Base-by-base conservation (phyloP, 2,113 vertebrate genomes). In the Brachyhypopomus occidentalis region DNA sequence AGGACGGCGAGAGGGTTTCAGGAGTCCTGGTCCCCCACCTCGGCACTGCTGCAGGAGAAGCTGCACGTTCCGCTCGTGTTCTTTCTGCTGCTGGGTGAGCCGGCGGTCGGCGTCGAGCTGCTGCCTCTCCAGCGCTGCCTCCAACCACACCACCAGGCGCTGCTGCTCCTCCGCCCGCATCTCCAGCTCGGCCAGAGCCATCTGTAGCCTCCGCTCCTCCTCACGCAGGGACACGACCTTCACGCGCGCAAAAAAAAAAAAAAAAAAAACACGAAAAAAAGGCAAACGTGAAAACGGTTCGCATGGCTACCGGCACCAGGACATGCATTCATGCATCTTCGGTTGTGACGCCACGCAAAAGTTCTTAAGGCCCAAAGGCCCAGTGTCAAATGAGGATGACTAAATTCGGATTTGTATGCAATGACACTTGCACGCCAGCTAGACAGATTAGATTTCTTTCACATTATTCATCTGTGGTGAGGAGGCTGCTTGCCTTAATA, bases 191-290 rank as follows among this genome's bases (percentile, higher is more conserved):
- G 96, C 96, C 87, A 96, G 94, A 8, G 94, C 94, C 0, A 98
- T 90, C 83, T 97, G 96, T 81, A 98, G 94, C 87, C 94, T 95
- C 83, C 97, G 95, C 87, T 99, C 97, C 59, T 98, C 98, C 87
- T 98, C 98, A 0, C 98, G 95, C 72, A 99, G 92, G 0, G 94
- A 96, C 87, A 99, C 98, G 86, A 98, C 98, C 98, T 99, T 41
- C 36, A 66, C 67, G 58, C 60, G 41, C 20, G 41, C 27, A 34
- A 34, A 55, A 45, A 36, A 48, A 17, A 20, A 22, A 55, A 12
- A n/a, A n/a, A n/a, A n/a, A n/a, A n/a, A n/a, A n/a, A n/a, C n/a
- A n/a, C n/a, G 20, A 12, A n/a, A 38, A 56, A 25, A 11, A 30
- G 30, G 30, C 30, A 30, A 30, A 30, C 1, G 30, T 30, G 20